These are phyloP conservation scores for Trachelus tabidus DNA, from an alignment of 2,888 invertebrate species.

Conservation along the genomic window DNA sequence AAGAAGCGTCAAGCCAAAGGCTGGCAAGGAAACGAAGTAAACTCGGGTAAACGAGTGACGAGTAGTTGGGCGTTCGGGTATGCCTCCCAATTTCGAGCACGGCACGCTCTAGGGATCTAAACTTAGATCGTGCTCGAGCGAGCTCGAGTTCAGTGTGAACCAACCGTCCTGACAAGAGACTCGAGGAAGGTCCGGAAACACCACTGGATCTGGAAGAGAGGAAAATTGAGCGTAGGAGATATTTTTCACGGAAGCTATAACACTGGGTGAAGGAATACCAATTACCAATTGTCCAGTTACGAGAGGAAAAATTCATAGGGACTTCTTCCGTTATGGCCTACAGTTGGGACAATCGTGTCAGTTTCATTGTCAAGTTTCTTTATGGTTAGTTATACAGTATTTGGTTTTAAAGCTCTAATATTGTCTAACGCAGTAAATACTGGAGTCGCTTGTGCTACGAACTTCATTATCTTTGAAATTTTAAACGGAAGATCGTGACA, in stretches of 20 bases:
- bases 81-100: neutral
- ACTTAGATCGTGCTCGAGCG: conserved; percentile 51
- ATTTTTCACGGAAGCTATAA: neutral
- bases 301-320: neutral
- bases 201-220: neutral
- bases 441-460: neutral
- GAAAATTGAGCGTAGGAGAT: neutral
- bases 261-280: neutral
- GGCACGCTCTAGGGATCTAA: conserved; percentile 37
- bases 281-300: neutral
- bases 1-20: neutral
- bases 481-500: neutral
- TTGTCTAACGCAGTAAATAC: neutral
- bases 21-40: neutral
- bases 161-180: conserved; percentile 41
- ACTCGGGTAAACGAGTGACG: neutral
- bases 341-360: conserved; percentile 86
- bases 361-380: conserved; percentile 83
- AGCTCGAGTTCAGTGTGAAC: conserved; percentile 50
- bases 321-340: conserved; percentile 73
- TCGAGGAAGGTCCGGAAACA: neutral
- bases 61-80: neutral
- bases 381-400: conserved; percentile 76
- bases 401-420: neutral
- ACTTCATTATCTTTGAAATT: neutral